Evolutionary conservation across 37 sponge, comb jelly and placozoan genomes (phyloP).

Genomic region (Ephydatia muelleri): DNA sequence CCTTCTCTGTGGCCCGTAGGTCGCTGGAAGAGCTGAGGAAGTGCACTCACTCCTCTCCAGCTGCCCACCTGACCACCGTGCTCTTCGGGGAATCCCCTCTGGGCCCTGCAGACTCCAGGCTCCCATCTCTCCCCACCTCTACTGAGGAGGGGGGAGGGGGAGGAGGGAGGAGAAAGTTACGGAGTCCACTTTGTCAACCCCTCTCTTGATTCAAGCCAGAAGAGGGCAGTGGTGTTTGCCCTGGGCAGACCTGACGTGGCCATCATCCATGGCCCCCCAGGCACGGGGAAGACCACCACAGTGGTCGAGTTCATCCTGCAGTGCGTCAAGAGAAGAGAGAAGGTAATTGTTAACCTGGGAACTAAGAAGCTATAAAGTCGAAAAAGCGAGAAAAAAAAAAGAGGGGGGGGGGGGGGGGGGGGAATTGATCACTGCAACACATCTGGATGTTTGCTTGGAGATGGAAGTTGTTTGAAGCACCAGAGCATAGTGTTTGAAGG

Average conservation of each 20-base stretch:
- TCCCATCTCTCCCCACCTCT: neutral
- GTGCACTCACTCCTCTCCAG: neutral
- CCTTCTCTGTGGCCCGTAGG: too few relatives aligned
- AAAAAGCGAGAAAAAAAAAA: too few relatives aligned
- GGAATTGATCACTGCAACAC: too few relatives aligned
- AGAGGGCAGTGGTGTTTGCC: slow-evolving; percentile 76
- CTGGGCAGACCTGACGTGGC: slow-evolving; percentile 79
- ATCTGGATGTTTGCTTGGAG: too few relatives aligned
- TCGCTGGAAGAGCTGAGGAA: slow-evolving; percentile 22
- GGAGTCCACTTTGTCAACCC: slow-evolving; percentile 46
- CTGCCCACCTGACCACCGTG: slow-evolving; percentile 37
- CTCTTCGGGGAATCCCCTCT: slow-evolving; percentile 51
- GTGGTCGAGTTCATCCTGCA: slow-evolving; percentile 87
- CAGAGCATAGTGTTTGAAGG: too few relatives aligned
- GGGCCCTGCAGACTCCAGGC: slow-evolving; percentile 24
- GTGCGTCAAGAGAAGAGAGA: slow-evolving; percentile 48
- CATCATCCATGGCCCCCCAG: slow-evolving; percentile 98
- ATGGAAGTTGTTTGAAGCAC: too few relatives aligned
- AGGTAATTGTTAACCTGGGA: too few relatives aligned
- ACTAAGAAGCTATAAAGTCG: too few relatives aligned
- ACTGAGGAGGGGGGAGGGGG: neutral
- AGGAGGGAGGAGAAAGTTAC: neutral
- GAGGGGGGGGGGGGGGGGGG: too few relatives aligned
- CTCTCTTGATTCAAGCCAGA: slow-evolving; percentile 69
- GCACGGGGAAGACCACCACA: slow-evolving; percentile 98